Conservation (phyloP, 2,888 invertebrate genomes). For the Cerceris ruficornis region DNA sequence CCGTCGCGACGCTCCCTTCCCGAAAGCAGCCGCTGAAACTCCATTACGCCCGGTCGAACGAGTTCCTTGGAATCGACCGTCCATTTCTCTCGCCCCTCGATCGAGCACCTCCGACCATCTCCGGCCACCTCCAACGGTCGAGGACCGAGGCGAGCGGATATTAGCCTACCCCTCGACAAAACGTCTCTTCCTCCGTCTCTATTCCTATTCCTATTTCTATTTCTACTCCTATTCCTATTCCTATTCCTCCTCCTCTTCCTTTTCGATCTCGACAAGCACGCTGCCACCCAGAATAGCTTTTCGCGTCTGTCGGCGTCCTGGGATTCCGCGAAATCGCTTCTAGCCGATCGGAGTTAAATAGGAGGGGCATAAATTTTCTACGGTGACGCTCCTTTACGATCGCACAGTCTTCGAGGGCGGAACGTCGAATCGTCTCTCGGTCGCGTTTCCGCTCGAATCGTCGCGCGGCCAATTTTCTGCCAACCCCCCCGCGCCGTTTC, state of each 20-base stretch:
- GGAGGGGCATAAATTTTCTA: conserved; percentile 41
- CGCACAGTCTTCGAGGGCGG: background rate
- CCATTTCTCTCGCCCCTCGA: conserved; percentile 6
- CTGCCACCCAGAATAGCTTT: conserved; percentile 41
- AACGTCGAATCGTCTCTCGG: conserved; percentile 3
- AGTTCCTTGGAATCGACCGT: conserved; percentile 58
- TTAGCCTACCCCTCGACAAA: conserved; percentile 57
- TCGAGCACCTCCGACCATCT: background rate
- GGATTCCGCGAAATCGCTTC: conserved; percentile 25
- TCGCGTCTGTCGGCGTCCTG: conserved; percentile 9
- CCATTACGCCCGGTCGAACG: conserved; percentile 59
- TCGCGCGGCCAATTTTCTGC: too few species aligned
- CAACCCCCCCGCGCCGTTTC: too few species aligned
- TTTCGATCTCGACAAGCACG: background rate
- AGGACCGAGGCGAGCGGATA: conserved; percentile 61
- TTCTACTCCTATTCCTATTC: background rate
- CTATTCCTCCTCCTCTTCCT: conserved; percentile 8
- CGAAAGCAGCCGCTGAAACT: conserved; percentile 45
- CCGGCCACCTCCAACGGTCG: conserved; percentile 44
- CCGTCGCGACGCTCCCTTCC: conserved; percentile 6
- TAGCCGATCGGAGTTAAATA: conserved; percentile 19
- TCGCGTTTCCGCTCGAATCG: conserved; percentile 21
- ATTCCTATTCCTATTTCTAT: conserved; percentile 10
- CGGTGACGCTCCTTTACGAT: too few species aligned
- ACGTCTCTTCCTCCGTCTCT: conserved; percentile 16